These are phyloP conservation scores for Mantis religiosa DNA, from an alignment of 2,888 invertebrate genomes.

Conservation along the genomic window DNA sequence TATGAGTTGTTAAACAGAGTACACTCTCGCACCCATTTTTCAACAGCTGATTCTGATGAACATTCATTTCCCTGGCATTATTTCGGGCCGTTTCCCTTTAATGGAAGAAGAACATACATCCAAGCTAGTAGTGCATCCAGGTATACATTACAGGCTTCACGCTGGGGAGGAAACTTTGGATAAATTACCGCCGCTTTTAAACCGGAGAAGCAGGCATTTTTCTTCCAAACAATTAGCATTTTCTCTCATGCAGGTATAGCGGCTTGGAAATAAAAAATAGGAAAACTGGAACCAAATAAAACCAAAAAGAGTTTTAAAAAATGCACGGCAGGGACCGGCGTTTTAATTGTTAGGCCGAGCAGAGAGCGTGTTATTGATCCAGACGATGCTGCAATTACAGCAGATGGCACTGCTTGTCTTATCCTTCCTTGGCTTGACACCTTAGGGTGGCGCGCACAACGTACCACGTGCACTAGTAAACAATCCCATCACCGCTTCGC, in stretches of 20 bases:
- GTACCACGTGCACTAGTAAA: not conserved
- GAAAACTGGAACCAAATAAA: not conserved
- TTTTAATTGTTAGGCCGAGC: not conserved
- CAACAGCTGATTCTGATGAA: not conserved
- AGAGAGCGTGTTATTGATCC: not conserved
- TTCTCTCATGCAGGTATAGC: not conserved
- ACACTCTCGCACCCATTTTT: not conserved
- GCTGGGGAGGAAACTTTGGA: not conserved
- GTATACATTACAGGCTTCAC: not conserved
- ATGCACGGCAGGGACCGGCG: not conserved
- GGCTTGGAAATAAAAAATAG: not conserved
- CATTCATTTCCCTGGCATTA: not conserved
- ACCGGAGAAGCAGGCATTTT: not conserved
- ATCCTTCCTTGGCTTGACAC: not conserved
- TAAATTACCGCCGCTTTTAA: not conserved
- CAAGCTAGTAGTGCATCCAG: not conserved
- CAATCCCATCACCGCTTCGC: not conserved
- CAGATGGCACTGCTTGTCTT: not conserved
- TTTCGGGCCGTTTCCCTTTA: not conserved
- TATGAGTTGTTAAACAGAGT: no score
- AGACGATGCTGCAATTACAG: not conserved
- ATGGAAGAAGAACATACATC: not conserved
- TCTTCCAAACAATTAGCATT: not conserved
- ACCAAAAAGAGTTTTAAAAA: not conserved
- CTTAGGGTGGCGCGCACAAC: not conserved